Percentiles rank a stretch among this genome's conserved stretches.
These are phyloP conservation scores for Phocides pigmalion DNA, from an alignment of 1,140 invertebrate genomes.

Conservation along the genomic window DNA sequence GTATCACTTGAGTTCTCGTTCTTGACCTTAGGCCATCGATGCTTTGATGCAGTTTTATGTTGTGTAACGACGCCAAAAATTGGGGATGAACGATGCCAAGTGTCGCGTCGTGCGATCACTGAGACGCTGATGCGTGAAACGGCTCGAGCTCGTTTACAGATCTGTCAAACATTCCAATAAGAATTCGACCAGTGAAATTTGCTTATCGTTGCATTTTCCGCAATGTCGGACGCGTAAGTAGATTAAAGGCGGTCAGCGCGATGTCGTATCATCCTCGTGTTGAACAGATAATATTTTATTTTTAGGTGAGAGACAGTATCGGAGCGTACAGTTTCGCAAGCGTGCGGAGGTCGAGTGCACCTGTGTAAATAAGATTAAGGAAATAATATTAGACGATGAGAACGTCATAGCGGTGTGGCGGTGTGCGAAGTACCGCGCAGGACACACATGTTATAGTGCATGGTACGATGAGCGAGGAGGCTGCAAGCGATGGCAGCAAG, in stretches of 20 bases:
- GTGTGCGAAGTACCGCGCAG: slow-evolving; percentile 34
- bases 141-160: slow-evolving; percentile 14
- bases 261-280: slow-evolving; percentile 17
- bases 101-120: slow-evolving; percentile 23
- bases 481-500: slow-evolving; percentile 64
- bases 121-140: background rate
- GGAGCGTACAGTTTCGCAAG: background rate
- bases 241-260: slow-evolving; percentile 20
- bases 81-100: slow-evolving; percentile 64
- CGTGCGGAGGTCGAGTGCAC: slow-evolving; percentile 34
- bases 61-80: slow-evolving; percentile 79
- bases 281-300: slow-evolving; percentile 37
- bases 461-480: slow-evolving; percentile 77
- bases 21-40: slow-evolving; percentile 74
- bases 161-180: slow-evolving; percentile 54
- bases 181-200: slow-evolving; percentile 48
- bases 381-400: slow-evolving; percentile 56
- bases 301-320: slow-evolving; percentile 43
- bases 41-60: slow-evolving; percentile 65
- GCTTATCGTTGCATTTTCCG: slow-evolving; percentile 37
- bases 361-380: slow-evolving; percentile 52
- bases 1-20: slow-evolving; percentile 57
- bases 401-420: slow-evolving; percentile 55
- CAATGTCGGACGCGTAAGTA: slow-evolving; percentile 35
- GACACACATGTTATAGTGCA: slow-evolving; percentile 58